Evolutionary conservation across 2,113 vertebrate species (phyloP).

Genomic region (Cichladusa arquata): DNA sequence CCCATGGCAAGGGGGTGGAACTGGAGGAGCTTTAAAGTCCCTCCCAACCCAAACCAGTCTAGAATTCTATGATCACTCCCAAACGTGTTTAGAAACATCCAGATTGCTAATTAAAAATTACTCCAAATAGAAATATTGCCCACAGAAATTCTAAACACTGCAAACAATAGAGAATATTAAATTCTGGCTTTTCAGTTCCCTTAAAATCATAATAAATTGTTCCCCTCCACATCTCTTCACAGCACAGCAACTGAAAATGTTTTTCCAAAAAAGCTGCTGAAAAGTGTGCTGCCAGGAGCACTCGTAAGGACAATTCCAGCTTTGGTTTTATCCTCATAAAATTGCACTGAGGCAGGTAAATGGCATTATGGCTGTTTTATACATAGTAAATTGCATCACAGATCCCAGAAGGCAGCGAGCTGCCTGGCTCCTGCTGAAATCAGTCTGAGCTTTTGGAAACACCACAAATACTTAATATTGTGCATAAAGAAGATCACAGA

Average conservation of each 20-base stretch:
- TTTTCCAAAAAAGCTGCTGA: not conserved
- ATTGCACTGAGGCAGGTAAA: not conserved
- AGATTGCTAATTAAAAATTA: not conserved
- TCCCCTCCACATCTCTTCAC: not conserved
- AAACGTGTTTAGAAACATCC: fast-evolving
- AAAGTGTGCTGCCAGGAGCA: not conserved
- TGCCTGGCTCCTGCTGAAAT: not conserved
- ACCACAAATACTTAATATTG: not conserved
- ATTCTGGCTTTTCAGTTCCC: not conserved
- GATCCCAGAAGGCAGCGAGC: not conserved
- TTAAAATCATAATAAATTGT: not conserved
- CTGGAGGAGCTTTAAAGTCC: not conserved
- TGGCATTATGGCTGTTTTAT: not conserved
- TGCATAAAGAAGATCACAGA: not conserved
- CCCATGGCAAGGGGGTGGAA: not conserved
- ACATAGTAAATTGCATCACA: not conserved
- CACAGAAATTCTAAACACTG: not conserved
- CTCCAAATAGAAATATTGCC: not conserved
- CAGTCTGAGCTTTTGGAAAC: not conserved
- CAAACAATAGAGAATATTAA: not conserved
- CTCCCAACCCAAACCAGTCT: not conserved
- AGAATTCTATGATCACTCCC: not conserved
- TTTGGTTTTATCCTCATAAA: not conserved
- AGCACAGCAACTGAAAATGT: not conserved
- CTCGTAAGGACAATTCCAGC: not conserved